Evolutionary conservation across 1,140 invertebrate species (phyloP).

Genomic region (Leptinotarsa lineolata): DNA sequence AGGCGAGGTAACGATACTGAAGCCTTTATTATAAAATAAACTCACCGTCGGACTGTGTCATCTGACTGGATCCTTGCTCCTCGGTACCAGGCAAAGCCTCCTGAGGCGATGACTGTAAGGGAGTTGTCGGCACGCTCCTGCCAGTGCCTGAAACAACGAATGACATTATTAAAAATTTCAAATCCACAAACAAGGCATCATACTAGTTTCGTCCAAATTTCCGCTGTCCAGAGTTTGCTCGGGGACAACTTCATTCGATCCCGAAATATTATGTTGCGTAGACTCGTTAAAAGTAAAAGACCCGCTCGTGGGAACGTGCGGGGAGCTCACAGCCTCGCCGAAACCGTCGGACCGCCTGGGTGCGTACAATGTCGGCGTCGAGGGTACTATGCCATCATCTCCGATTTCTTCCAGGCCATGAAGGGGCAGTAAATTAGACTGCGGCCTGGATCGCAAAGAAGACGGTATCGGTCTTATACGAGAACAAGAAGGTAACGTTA

Average conservation of each 20-base stretch:
- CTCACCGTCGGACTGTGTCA: slow-evolving; percentile 54
- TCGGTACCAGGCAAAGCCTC: slow-evolving; percentile 47
- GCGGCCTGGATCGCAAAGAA: slow-evolving; percentile 41
- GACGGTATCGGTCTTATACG: slow-evolving; percentile 49
- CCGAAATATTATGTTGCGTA: slow-evolving; percentile 32
- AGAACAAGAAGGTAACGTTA: slow-evolving; percentile 48
- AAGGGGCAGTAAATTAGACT: slow-evolving; percentile 55
- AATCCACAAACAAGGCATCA: slow-evolving; percentile 20
- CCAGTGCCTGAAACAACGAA: slow-evolving; percentile 59
- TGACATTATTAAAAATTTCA: slow-evolving; percentile 39
- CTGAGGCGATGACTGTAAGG: slow-evolving; percentile 72
- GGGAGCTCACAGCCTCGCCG: slow-evolving; percentile 90
- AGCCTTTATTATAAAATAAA: neutral
- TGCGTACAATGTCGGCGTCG: slow-evolving; percentile 84
- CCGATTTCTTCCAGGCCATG: slow-evolving; percentile 70
- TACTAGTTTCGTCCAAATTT: slow-evolving; percentile 24
- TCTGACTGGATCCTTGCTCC: slow-evolving; percentile 45
- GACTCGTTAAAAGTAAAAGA: slow-evolving; percentile 76
- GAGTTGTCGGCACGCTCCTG: slow-evolving; percentile 72
- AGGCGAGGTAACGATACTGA: too few relatives aligned
- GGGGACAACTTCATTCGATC: slow-evolving; percentile 47
- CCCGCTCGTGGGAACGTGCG: slow-evolving; percentile 68
- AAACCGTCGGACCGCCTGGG: slow-evolving; percentile 85
- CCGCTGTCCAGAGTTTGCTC: slow-evolving; percentile 50
- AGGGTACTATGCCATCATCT: slow-evolving; percentile 87